Conservation (phyloP, 35 echinoderm and acorn worm species). For the Ophioderma brevispina region DNA sequence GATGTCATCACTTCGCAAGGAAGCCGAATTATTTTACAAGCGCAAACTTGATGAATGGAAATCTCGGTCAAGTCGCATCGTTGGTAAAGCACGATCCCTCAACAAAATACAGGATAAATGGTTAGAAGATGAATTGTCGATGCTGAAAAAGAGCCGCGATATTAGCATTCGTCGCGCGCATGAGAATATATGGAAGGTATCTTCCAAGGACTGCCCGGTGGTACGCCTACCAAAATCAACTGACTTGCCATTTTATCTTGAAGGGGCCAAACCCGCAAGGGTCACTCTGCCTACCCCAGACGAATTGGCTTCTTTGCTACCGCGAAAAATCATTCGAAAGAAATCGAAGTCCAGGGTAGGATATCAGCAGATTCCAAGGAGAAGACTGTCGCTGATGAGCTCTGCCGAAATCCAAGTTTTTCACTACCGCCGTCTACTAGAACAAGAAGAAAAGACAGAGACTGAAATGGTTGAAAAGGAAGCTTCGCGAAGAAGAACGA, state of each 20-base stretch:
- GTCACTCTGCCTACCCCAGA: slow-evolving; percentile 68
- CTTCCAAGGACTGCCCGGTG: slow-evolving; percentile 21
- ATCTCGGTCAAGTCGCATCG: slow-evolving; percentile 60
- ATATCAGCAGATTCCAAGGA: slow-evolving; percentile 56
- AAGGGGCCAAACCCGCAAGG: slow-evolving; percentile 18
- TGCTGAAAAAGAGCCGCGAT: slow-evolving; percentile 63
- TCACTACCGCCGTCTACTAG: slow-evolving; percentile 49
- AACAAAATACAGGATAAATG: slow-evolving; percentile 74
- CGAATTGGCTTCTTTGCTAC: slow-evolving; percentile 67
- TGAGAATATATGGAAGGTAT: slow-evolving; percentile 78
- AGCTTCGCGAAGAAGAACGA: background rate
- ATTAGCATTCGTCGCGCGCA: slow-evolving; percentile 62
- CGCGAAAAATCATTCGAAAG: slow-evolving; percentile 59
- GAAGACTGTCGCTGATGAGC: slow-evolving; percentile 58
- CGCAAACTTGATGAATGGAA: slow-evolving; percentile 65
- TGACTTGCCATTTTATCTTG: slow-evolving; percentile 67
- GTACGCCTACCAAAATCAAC: slow-evolving; percentile 23
- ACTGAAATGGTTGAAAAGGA: background rate
- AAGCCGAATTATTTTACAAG: slow-evolving; percentile 34
- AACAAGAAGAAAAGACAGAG: background rate
- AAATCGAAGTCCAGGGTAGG: slow-evolving; percentile 9
- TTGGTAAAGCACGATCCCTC: slow-evolving; percentile 69
- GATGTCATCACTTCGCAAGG: background rate
- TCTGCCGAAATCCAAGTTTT: slow-evolving; percentile 59
- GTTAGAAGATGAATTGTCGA: slow-evolving; percentile 38